Conservation (phyloP, 2,888 invertebrate genomes). For the Ptychoptera albimana region DNA sequence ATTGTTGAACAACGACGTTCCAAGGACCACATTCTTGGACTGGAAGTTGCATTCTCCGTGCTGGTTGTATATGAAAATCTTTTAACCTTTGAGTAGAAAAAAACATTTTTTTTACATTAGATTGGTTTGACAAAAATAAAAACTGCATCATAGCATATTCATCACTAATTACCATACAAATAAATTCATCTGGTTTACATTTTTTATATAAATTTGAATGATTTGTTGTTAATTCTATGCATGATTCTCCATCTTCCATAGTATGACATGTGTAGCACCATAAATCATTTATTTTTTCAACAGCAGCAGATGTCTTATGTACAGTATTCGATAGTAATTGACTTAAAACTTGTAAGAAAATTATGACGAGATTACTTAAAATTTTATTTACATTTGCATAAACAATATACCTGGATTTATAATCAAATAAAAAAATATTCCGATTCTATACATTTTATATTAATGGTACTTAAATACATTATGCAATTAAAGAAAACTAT, state of each 20-base stretch:
- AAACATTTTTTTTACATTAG: not conserved
- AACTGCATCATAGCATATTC: too few species aligned
- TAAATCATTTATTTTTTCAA: constrained; percentile 59
- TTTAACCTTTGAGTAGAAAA: constrained; percentile 38
- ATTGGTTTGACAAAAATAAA: too few species aligned
- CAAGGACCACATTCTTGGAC: constrained; percentile 65
- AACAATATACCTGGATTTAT: too few species aligned
- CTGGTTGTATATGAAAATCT: constrained; percentile 70
- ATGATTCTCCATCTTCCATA: constrained; percentile 55
- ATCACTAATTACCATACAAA: constrained; percentile 71
- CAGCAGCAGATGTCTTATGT: constrained; percentile 66
- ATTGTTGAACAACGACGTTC: constrained; percentile 68
- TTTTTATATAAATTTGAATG: constrained; percentile 48
- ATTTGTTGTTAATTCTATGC: constrained; percentile 46
- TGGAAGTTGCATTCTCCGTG: constrained; percentile 61
- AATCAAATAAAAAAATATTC: too few species aligned
- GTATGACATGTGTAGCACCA: constrained; percentile 72
- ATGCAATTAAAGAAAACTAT: too few species aligned
- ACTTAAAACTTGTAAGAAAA: constrained; percentile 15
- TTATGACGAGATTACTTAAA: too few species aligned
- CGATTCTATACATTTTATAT: too few species aligned
- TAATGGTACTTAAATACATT: too few species aligned
- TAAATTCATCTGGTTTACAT: constrained; percentile 55
- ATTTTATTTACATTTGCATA: too few species aligned
- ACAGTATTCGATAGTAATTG: constrained; percentile 39